Evolutionary conservation across 2,888 invertebrate genomes (phyloP).

Genomic region (Sarcophaga variegata): DNA sequence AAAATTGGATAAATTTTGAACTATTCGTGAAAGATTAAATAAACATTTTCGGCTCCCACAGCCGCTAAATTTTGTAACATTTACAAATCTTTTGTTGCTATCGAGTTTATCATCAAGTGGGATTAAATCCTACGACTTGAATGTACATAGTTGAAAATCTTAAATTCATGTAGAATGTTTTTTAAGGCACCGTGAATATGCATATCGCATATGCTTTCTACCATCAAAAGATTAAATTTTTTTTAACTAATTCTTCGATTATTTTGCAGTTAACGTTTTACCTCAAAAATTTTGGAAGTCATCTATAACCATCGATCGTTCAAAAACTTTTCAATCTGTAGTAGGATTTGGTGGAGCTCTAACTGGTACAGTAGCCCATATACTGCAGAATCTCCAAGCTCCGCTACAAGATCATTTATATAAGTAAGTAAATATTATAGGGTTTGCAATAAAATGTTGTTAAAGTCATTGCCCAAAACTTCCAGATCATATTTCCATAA

Average conservation of each 20-base stretch:
- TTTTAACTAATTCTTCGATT: background rate
- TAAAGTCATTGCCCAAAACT: background rate
- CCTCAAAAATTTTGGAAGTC: constrained; percentile 38
- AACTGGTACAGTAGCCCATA: constrained; percentile 85
- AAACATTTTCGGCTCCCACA: too few relatives aligned
- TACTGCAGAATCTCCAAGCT: constrained; percentile 74
- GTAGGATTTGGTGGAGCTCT: constrained; percentile 94
- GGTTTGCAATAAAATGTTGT: background rate
- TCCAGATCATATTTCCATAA: constrained; percentile 88
- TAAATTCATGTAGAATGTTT: too few relatives aligned
- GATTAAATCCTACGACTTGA: too few relatives aligned
- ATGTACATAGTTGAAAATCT: too few relatives aligned
- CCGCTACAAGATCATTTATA: constrained; percentile 78
- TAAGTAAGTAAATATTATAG: constrained; percentile 71
- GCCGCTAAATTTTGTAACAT: too few relatives aligned
- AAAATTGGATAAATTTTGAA: too few relatives aligned
- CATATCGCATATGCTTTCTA: too few relatives aligned
- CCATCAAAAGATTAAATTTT: background rate
- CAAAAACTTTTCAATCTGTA: constrained; percentile 85
- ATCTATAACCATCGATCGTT: constrained; percentile 74
- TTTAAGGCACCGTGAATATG: too few relatives aligned
- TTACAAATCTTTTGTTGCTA: too few relatives aligned
- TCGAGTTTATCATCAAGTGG: too few relatives aligned
- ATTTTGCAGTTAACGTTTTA: background rate
- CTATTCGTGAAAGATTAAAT: too few relatives aligned